Evolutionary conservation across 2,113 vertebrate species (phyloP).

Genomic region (Romanogobio albipinnatus): DNA sequence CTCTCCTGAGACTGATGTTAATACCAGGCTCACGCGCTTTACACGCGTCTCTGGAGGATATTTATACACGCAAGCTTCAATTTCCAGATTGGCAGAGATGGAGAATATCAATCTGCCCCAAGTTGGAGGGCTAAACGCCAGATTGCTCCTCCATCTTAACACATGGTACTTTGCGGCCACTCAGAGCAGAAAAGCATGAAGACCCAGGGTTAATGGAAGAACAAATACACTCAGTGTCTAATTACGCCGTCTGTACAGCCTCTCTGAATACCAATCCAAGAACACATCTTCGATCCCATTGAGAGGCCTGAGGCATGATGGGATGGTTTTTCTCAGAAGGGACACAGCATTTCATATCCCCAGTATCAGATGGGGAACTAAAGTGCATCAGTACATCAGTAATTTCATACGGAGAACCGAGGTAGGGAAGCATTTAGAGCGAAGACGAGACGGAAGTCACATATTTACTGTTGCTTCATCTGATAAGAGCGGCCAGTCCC

Average conservation of each 20-base stretch:
- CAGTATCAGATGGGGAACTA: neutral
- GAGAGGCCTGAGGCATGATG: conserved; percentile 8
- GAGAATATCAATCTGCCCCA: neutral
- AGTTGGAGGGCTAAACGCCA: neutral
- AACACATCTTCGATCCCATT: neutral
- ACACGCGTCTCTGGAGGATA: neutral
- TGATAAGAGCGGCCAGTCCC: neutral
- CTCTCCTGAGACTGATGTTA: neutral
- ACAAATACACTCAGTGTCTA: conserved; percentile 35
- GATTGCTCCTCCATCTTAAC: conserved; percentile 4
- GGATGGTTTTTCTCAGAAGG: neutral
- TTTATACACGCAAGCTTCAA: neutral
- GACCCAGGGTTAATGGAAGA: conserved; percentile 42
- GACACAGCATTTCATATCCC: neutral
- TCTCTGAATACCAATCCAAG: conserved; percentile 16
- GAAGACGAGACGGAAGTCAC: neutral
- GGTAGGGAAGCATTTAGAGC: neutral
- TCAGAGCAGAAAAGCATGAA: neutral
- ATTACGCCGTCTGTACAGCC: conserved; percentile 39
- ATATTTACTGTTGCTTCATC: neutral
- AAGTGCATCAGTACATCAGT: conserved; percentile 14
- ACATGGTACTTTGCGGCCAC: neutral
- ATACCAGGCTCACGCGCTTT: neutral
- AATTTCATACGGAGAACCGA: neutral
- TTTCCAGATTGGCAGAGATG: neutral